Conservation (phyloP, 2,113 vertebrate genomes). For the Trichomycterus rosablanca region DNA sequence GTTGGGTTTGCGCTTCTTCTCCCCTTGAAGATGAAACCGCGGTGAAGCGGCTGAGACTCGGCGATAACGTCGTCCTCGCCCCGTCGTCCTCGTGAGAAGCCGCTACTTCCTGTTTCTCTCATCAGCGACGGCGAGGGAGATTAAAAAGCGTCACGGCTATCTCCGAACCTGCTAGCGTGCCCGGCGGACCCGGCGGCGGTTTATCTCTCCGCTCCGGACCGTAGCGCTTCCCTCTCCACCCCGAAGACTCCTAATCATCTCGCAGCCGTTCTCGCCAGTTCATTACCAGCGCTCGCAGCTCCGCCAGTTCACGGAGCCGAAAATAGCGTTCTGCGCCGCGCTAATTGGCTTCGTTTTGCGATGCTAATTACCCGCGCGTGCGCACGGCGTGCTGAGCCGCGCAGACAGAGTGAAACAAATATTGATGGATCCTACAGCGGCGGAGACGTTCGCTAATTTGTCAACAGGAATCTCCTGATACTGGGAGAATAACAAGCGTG, state of each 20-base stretch:
- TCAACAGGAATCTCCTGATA: slow-evolving; percentile 52
- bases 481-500: slow-evolving; percentile 44
- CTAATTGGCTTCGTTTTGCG: slow-evolving; percentile 51
- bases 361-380: slow-evolving; percentile 54
- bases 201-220: slow-evolving; percentile 19
- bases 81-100: too few species aligned
- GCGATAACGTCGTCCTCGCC: too few species aligned
- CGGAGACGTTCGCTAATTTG: slow-evolving; percentile 54
- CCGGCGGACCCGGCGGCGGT: slow-evolving; percentile 6
- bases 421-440: slow-evolving; percentile 49
- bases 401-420: too few species aligned
- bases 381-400: too few species aligned
- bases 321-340: slow-evolving; percentile 42
- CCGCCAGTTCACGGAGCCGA: slow-evolving; percentile 40
- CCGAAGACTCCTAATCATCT: slow-evolving; percentile 33
- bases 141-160: slow-evolving; percentile 21
- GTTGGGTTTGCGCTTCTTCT: too few species aligned
- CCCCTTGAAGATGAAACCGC: too few species aligned
- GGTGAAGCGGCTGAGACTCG: not conserved
- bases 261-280: slow-evolving; percentile 29
- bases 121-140: not conserved
- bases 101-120: not conserved
- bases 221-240: not conserved
- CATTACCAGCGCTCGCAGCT: slow-evolving; percentile 44
- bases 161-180: slow-evolving; percentile 11